These are phyloP conservation scores for Papilio protenor DNA, from an alignment of 2,888 invertebrate genomes.

Conservation along the genomic window DNA sequence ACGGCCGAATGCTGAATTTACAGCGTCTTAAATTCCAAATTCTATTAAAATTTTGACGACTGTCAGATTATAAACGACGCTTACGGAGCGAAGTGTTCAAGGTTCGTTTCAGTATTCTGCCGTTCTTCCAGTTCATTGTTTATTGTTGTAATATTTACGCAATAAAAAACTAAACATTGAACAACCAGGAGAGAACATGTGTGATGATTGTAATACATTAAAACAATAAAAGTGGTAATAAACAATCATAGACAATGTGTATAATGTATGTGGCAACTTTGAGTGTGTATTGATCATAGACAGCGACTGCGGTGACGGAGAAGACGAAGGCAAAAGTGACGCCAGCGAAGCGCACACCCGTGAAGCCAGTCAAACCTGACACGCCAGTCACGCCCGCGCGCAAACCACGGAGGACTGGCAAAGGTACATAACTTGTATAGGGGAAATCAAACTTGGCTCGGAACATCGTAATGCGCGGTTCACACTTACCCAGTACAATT, in stretches of 20 bases:
- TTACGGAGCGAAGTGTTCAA: too few species aligned
- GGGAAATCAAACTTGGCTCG: too few species aligned
- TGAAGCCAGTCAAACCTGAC: slow-evolving; percentile 56
- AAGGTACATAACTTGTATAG: slow-evolving; percentile 47
- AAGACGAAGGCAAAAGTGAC: slow-evolving; percentile 65
- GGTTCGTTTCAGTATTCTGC: too few species aligned
- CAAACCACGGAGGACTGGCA: slow-evolving; percentile 61
- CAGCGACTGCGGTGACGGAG: slow-evolving; percentile 74
- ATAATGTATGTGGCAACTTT: slow-evolving; percentile 2
- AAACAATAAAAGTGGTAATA: slow-evolving; percentile 15
- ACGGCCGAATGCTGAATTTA: background rate
- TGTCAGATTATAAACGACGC: too few species aligned
- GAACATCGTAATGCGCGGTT: too few species aligned
- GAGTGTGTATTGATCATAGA: slow-evolving; percentile 57
- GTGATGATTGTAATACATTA: background rate
- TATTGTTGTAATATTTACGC: background rate
- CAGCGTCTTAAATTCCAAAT: too few species aligned
- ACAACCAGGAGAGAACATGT: background rate
- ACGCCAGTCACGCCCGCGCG: slow-evolving; percentile 60
- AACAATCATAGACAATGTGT: background rate
- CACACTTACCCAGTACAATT: too few species aligned
- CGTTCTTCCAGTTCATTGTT: background rate
- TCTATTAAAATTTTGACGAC: too few species aligned
- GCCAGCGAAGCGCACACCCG: slow-evolving; percentile 57
- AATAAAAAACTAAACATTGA: too few species aligned